Conservation (phyloP, 2,888 invertebrate species). For the Apamea anceps region DNA sequence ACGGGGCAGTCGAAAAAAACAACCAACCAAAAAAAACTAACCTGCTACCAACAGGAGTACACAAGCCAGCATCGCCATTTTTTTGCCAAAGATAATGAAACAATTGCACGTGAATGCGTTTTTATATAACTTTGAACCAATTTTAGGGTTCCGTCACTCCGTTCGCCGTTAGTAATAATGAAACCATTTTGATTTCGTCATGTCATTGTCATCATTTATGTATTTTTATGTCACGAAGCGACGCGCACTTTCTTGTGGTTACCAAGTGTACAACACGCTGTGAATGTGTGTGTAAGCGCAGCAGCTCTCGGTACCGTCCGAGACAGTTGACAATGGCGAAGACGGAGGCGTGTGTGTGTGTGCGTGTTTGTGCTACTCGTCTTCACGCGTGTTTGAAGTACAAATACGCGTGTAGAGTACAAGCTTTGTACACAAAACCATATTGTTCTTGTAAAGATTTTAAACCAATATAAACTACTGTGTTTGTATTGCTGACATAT, state of each 20-base stretch:
- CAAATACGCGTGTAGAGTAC: too few relatives aligned
- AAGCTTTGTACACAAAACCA: background rate
- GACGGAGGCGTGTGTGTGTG: too few relatives aligned
- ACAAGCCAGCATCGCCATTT: conserved; percentile 47
- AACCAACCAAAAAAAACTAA: background rate
- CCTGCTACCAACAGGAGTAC: conserved; percentile 47
- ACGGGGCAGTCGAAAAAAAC: background rate
- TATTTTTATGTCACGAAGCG: background rate
- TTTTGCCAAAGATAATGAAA: conserved; percentile 12
- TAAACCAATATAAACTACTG: background rate
- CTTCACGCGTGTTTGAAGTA: too few relatives aligned
- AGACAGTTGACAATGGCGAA: too few relatives aligned
- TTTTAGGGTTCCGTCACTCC: conserved; percentile 25
- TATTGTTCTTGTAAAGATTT: background rate
- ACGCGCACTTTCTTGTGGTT: too few relatives aligned
- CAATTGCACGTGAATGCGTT: conserved; percentile 22
- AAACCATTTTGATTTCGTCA: background rate
- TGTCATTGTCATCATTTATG: background rate
- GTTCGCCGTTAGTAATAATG: background rate
- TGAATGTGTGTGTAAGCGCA: too few relatives aligned
- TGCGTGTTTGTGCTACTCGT: too few relatives aligned
- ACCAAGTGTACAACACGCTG: too few relatives aligned
- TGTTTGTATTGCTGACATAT: background rate
- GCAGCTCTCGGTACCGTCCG: too few relatives aligned
- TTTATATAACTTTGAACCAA: conserved; percentile 36